Evolutionary conservation across 2,113 vertebrate genomes (phyloP).

Genomic region (Sinosuthora webbiana): DNA sequence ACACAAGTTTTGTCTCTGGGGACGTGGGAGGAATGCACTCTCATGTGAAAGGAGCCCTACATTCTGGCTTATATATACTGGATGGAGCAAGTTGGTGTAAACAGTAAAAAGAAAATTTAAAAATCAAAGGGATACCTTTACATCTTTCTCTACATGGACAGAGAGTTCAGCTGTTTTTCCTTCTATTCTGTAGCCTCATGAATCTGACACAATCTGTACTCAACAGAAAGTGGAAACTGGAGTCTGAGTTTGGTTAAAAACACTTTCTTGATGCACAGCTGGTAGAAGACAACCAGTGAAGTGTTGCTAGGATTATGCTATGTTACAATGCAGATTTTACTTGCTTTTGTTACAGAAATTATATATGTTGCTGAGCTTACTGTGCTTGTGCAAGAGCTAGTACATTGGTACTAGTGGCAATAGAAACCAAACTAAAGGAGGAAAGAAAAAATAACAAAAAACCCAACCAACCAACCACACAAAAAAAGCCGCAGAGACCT

Average conservation of each 20-base stretch:
- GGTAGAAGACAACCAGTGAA: not conserved
- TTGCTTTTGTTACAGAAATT: not conserved
- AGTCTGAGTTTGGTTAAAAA: not conserved
- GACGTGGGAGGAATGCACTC: not conserved
- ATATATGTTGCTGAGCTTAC: not conserved
- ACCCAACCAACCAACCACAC: not conserved
- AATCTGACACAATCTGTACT: not conserved
- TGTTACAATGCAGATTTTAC: not conserved
- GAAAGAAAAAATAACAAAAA: no score
- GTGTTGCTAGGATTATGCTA: not conserved
- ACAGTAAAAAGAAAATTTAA: not conserved
- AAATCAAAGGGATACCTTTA: not conserved
- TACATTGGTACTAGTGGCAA: not conserved
- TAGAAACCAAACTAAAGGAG: not conserved
- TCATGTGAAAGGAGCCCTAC: not conserved
- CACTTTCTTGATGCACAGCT: not conserved
- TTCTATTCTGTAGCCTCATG: not conserved
- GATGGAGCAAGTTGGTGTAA: not conserved
- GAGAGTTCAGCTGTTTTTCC: not conserved
- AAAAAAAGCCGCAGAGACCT: not conserved
- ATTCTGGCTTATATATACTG: not conserved
- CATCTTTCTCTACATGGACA: not conserved
- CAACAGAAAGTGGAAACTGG: not conserved
- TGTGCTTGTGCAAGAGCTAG: not conserved
- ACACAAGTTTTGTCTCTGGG: not conserved